These are phyloP conservation scores for Nothobranchius furzeri DNA, from an alignment of 2,113 vertebrate species.

Conservation along the genomic window DNA sequence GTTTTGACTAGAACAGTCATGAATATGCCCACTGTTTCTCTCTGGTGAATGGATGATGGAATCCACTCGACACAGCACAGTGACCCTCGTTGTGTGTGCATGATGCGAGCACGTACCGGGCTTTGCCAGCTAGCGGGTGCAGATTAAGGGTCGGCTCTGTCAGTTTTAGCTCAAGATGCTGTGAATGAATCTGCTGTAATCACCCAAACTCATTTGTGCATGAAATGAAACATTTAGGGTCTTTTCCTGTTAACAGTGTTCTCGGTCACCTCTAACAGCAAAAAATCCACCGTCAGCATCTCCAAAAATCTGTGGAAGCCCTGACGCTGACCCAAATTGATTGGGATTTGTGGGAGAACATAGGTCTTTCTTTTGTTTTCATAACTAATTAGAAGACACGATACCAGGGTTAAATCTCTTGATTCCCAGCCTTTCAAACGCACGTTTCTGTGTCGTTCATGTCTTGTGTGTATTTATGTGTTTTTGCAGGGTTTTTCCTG, in stretches of 20 bases:
- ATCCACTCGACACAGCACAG: constrained; percentile 56
- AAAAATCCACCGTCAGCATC: background rate
- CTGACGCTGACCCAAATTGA: constrained; percentile 21
- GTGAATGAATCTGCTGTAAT: constrained; percentile 9
- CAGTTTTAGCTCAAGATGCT: constrained; percentile 21
- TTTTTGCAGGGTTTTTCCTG: no score
- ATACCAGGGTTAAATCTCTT: background rate
- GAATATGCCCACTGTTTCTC: constrained; percentile 60
- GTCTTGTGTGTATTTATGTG: constrained; percentile 1
- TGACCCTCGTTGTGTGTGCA: constrained; percentile 57
- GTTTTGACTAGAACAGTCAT: constrained; percentile 66
- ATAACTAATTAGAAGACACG: constrained; percentile 17
- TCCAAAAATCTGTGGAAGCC: constrained; percentile 21
- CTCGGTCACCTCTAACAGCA: constrained; percentile 14
- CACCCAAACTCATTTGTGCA: background rate
- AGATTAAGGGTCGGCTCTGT: constrained; percentile 5
- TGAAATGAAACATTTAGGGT: background rate
- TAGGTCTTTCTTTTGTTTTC: constrained; percentile 10
- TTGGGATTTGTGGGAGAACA: constrained; percentile 14
- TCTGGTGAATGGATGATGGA: constrained; percentile 58
- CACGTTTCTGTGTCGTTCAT: no score
- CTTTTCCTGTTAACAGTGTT: constrained; percentile 3
- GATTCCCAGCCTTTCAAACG: background rate
- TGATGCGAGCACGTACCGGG: constrained; percentile 17
- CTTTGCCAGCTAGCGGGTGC: constrained; percentile 11